phyloP scores from a whole-genome alignment of 2,797 vertebrate genomes.

The Yasuhikotakia modesta region DNA sequence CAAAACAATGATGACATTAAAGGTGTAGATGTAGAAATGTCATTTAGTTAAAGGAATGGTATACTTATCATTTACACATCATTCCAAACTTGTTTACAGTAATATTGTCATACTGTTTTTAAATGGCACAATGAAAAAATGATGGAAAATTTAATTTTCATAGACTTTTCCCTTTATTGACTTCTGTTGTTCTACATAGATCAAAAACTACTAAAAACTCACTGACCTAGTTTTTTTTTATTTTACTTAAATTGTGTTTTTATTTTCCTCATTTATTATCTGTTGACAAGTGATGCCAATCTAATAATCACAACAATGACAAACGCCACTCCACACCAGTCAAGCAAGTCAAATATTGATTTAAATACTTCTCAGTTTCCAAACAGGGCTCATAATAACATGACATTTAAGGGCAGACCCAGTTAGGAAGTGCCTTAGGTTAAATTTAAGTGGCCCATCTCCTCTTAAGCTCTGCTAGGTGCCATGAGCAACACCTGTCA shows the following conservation, averaged over 20 bases:
- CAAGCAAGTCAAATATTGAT: background rate
- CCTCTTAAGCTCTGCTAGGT: constrained; percentile 45
- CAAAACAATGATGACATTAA: no score
- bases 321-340: background rate
- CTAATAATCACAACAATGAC: constrained; percentile 16
- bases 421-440: constrained; percentile 29
- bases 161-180: no score
- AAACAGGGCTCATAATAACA: constrained; percentile 17
- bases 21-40: no score
- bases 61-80: no score
- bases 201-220: no score
- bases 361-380: constrained; percentile 22
- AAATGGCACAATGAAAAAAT: no score
- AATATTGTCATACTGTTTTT: no score
- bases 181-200: no score
- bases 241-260: no score
- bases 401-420: constrained; percentile 30
- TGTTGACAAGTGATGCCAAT: background rate
- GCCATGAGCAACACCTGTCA: constrained; percentile 49
- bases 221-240: background rate
- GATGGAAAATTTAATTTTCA: no score
- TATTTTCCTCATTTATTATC: background rate
- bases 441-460: constrained; percentile 32
- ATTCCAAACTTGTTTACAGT: no score
- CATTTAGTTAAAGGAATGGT: no score